Conservation (phyloP, 92 coral and sea anemone genomes). For the Paramuricea clavata region DNA sequence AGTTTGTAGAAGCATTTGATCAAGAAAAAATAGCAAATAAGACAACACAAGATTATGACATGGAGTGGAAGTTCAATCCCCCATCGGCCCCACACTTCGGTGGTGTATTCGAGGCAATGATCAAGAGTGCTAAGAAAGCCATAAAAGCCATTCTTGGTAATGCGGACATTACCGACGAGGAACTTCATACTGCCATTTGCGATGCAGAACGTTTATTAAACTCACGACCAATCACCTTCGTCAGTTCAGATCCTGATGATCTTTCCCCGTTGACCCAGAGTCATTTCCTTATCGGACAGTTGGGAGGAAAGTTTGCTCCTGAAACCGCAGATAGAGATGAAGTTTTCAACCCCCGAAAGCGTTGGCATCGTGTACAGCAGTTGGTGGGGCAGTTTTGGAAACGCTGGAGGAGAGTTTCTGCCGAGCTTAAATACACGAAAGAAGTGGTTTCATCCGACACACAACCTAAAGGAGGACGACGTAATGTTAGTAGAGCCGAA, state of each 20-base stretch:
- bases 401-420: conserved; percentile 72
- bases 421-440: conserved; percentile 63
- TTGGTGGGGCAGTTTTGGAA: conserved; percentile 70
- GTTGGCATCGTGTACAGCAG: conserved; percentile 76
- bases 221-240: no score
- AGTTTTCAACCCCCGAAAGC: conserved; percentile 57
- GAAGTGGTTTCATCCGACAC: conserved; percentile 72
- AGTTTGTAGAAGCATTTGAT: not conserved
- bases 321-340: conserved; percentile 53
- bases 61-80: not conserved
- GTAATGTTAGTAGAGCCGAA: conserved; percentile 60
- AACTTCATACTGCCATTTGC: no score
- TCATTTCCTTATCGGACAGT: conserved; percentile 55
- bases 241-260: no score
- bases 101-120: not conserved
- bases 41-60: not conserved
- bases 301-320: conserved; percentile 75
- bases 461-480: conserved; percentile 64
- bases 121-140: not conserved
- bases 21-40: not conserved
- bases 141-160: not conserved
- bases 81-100: not conserved
- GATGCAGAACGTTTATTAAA: no score
- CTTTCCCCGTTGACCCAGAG: no score
- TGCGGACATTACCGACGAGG: no score